Percentiles rank a stretch among this genome's conserved stretches.
Evolutionary conservation across 2,888 invertebrate species (phyloP).

Genomic region (Netelia fuscicornis): DNA sequence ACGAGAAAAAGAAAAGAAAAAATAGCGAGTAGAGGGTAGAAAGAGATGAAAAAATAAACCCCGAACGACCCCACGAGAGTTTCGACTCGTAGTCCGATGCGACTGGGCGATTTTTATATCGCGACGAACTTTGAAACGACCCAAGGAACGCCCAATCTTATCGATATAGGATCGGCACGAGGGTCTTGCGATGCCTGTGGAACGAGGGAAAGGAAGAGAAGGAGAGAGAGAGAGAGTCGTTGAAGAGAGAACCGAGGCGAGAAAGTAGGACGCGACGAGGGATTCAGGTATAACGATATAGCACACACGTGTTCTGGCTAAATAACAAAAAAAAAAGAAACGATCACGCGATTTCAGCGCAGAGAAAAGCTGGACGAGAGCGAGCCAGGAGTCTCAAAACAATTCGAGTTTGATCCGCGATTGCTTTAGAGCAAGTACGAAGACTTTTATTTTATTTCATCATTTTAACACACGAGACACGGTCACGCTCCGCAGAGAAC

Average conservation of each 20-base stretch:
- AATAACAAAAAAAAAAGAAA: conserved; percentile 18
- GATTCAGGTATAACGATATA: conserved; percentile 56
- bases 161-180: conserved; percentile 63
- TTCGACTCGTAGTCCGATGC: conserved; percentile 29
- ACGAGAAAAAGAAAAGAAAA: conserved; percentile 8
- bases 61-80: conserved; percentile 44
- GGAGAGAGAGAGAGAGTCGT: conserved; percentile 8
- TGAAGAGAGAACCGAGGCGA: conserved; percentile 21
- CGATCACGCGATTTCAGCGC: conserved; percentile 53
- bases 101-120: conserved; percentile 63
- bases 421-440: conserved; percentile 46
- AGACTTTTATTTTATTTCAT: conserved; percentile 19
- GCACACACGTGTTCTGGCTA: conserved; percentile 26
- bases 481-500: conserved; percentile 4
- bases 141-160: conserved; percentile 64
- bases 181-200: conserved; percentile 29
- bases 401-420: conserved; percentile 60
- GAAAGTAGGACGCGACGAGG: conserved; percentile 42
- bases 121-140: conserved; percentile 61
- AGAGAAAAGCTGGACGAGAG: conserved; percentile 16
- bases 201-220: neutral
- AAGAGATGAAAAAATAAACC: conserved; percentile 43
- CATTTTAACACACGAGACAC: conserved; percentile 29
- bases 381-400: conserved; percentile 33
- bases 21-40: neutral